Evolutionary conservation across 2,113 vertebrate genomes (phyloP).

Genomic region (Nesogale talazaci): DNA sequence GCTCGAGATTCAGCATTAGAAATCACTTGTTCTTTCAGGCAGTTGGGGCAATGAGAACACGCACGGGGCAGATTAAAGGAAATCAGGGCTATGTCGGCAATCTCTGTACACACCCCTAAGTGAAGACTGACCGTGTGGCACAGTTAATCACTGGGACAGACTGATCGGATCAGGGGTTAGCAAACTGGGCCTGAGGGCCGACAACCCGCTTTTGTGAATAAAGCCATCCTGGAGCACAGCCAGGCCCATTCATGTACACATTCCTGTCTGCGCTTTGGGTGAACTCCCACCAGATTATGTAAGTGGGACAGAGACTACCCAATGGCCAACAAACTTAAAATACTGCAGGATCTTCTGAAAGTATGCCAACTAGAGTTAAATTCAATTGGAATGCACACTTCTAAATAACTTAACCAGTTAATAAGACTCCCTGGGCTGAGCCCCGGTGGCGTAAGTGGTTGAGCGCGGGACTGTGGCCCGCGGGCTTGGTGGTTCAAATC

Average conservation of each 20-base stretch:
- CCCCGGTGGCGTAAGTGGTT: no score
- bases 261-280: rapidly evolving
- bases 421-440: no score
- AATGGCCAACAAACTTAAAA: background rate
- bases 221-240: background rate
- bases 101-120: no score
- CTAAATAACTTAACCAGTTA: background rate
- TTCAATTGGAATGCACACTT: background rate
- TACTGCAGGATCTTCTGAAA: no score
- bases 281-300: no score
- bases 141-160: no score
- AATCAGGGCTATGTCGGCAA: background rate
- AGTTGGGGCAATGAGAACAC: background rate
- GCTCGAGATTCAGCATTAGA: background rate
- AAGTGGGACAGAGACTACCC: background rate
- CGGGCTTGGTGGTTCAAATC: no score
- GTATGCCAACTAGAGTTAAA: background rate
- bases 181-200: no score
- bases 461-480: no score
- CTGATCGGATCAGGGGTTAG: no score
- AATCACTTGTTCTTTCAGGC: background rate
- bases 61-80: background rate
- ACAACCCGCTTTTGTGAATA: background rate
- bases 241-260: rapidly evolving
- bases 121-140: no score